Evolutionary conservation across 35 echinoderm and acorn worm species (phyloP), one percentile per base, ranked within the genome.

Genomic region (Heliocidaris tuberculata): DNA sequence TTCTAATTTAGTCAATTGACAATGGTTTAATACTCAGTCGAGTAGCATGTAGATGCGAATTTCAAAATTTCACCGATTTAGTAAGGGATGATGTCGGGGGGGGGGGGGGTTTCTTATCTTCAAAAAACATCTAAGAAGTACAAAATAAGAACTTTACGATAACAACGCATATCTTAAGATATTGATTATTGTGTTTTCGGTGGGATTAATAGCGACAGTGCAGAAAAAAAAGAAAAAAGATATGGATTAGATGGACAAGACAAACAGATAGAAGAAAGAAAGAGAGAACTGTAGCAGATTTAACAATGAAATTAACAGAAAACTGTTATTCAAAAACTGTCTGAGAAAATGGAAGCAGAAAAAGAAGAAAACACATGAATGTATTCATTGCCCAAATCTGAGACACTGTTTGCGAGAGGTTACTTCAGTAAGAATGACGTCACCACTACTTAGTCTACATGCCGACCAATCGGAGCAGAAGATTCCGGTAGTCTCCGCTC

Each of bases 381-480:
- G 60, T 70, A 70, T 70, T 15, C 60, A 70, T 24, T 24, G 24
- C 60, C 60, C 60, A 70, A 70, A 5, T 70, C 60, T 70, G 60
- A 70, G 60, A 70, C 24, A 52, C 35, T 52, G 50, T 10, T 13
- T 52, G 50, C 7, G 50, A 52, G 50, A 52, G 50, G 50, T 5
- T 52, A 13, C 50, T 52, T 7, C 12, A 10, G 6, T 52, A 13
- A 52, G 50, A 52, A 13, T 52, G 15, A 70, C 17, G 60, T 70
- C 60, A 70, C 17, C 4, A 21, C 60, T 24, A 88, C 31, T 48
- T 54, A 48, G 27, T 48, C 48, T 56, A 92, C 49, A 92, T 92
- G 42, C 90, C 86, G 56, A 95, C 86, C 87, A 95, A 65, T 21
- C 94, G 94, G 15, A 90, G 24, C 59, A 95, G 86, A 4, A 95